A percentile compares a stretch with the other conserved stretches of the same genome.
phyloP scores from a whole-genome alignment of 2,888 invertebrate species.

The Argyresthia albistria region DNA sequence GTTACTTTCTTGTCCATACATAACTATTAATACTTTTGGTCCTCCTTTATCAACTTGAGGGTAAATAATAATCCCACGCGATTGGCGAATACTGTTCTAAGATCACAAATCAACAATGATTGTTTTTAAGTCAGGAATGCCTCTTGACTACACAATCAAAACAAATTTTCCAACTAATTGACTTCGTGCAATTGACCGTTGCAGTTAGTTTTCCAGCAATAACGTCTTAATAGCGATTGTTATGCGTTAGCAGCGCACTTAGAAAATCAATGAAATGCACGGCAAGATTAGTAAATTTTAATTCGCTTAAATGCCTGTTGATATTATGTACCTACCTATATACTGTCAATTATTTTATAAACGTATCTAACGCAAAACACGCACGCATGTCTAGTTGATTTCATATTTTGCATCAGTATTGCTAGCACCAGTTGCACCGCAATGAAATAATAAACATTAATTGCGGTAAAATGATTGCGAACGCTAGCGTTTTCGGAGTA shows the following conservation, averaged over 20 bases:
- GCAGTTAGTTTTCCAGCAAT: slow-evolving; percentile 17
- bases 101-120: too few relatives aligned
- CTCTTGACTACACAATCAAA: slow-evolving; percentile 9
- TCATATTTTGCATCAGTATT: background rate
- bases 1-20: too few relatives aligned
- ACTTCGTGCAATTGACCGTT: slow-evolving; percentile 61
- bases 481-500: slow-evolving; percentile 32
- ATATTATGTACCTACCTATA: too few relatives aligned
- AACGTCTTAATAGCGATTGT: background rate
- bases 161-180: slow-evolving; percentile 68
- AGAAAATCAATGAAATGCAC: background rate
- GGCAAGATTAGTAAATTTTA: too few relatives aligned
- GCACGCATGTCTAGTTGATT: too few relatives aligned
- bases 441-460: background rate
- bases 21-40: too few relatives aligned
- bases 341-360: too few relatives aligned
- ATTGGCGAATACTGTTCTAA: too few relatives aligned
- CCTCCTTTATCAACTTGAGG: too few relatives aligned
- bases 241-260: background rate
- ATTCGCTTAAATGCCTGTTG: too few relatives aligned
- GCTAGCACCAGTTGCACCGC: background rate
- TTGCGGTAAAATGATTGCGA: slow-evolving; percentile 32
- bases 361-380: too few relatives aligned
- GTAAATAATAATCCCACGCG: too few relatives aligned
- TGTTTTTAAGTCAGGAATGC: background rate